Percentiles rank a stretch among this genome's conserved stretches.
Evolutionary conservation across 2,888 invertebrate species (phyloP).

Genomic region (Linnaemya vulpina): DNA sequence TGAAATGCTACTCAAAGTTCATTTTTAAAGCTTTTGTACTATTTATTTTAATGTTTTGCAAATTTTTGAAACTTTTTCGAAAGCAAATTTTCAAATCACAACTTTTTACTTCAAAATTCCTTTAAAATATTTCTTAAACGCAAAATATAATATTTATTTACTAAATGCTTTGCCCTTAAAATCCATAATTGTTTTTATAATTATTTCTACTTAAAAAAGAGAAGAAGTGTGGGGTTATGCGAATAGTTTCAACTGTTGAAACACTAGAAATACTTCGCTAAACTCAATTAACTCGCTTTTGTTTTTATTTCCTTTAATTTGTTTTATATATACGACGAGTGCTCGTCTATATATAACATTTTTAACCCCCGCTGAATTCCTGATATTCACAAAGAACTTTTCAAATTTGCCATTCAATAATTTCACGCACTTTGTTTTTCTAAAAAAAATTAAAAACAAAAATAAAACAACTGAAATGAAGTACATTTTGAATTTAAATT

Average conservation of each 20-base stretch:
- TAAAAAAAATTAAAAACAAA: neutral
- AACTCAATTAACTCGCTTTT: conserved; percentile 7
- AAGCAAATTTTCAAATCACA: too few species aligned
- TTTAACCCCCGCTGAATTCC: conserved; percentile 26
- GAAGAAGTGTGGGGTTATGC: neutral
- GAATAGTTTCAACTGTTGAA: neutral
- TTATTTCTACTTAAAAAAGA: too few species aligned
- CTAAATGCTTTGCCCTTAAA: neutral
- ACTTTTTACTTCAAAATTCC: too few species aligned
- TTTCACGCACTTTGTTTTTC: conserved; percentile 51
- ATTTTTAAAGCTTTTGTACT: too few species aligned
- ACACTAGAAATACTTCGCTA: neutral
- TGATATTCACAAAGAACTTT: conserved; percentile 27
- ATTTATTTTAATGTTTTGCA: too few species aligned
- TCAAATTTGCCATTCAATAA: conserved; percentile 50
- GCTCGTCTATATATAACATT: neutral
- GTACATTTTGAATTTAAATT: conserved; percentile 75
- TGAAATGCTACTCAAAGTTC: too few species aligned
- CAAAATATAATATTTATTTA: too few species aligned
- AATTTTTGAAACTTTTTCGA: too few species aligned
- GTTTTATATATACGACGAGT: neutral
- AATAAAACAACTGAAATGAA: conserved; percentile 14
- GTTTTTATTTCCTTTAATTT: conserved; percentile 14
- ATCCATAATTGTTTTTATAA: too few species aligned
- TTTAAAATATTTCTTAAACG: too few species aligned